Evolutionary conservation across 2,888 invertebrate genomes (phyloP).

Genomic region (Orthonychiurus folsomi): DNA sequence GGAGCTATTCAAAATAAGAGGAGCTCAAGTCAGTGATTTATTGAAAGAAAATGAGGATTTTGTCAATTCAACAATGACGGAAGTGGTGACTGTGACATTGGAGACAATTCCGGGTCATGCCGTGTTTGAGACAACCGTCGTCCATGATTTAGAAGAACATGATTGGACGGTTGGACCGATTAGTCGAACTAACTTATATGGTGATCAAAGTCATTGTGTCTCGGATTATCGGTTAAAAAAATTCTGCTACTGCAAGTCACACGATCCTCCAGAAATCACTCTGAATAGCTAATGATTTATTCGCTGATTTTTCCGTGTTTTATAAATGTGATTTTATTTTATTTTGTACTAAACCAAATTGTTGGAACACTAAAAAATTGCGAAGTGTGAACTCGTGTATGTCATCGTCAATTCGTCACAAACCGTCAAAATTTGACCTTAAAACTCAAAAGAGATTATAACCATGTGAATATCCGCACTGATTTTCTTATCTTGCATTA

Average conservation of each 20-base stretch:
- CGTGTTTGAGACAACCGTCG: constrained; percentile 13
- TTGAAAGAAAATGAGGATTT: background rate
- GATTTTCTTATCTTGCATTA: too few relatives aligned
- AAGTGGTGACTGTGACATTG: constrained; percentile 8
- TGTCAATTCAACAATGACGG: background rate
- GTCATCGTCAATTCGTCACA: too few relatives aligned
- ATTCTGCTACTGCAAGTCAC: constrained; percentile 16
- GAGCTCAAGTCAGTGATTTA: background rate
- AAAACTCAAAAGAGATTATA: too few relatives aligned
- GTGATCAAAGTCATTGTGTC: constrained; percentile 20
- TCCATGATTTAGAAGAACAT: background rate
- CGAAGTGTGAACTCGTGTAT: too few relatives aligned
- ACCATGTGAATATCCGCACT: too few relatives aligned
- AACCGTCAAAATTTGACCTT: too few relatives aligned
- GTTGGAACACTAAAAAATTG: too few relatives aligned
- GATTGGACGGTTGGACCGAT: constrained; percentile 15
- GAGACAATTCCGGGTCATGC: constrained; percentile 9
- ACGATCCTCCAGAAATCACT: too few relatives aligned
- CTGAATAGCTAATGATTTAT: too few relatives aligned
- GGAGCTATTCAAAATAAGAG: constrained; percentile 44
- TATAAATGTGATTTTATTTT: too few relatives aligned
- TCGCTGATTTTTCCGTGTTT: too few relatives aligned
- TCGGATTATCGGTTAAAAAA: constrained; percentile 17
- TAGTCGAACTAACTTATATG: constrained; percentile 19
- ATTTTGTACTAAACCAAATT: too few relatives aligned